phyloP scores from a whole-genome alignment of 2,888 invertebrate genomes.

The Cerastoderma edule region DNA sequence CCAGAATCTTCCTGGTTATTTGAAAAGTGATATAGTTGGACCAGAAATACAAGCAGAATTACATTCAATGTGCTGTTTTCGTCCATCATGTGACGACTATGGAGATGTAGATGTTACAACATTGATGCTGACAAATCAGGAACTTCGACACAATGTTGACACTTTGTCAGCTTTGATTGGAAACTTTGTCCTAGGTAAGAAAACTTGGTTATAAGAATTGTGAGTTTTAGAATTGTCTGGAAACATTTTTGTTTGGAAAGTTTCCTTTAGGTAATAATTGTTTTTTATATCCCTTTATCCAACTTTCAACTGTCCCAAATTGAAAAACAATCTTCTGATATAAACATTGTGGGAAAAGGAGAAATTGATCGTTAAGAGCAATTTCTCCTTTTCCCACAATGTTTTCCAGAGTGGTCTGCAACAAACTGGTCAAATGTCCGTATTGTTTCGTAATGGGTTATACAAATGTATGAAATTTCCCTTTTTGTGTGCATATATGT shows the following conservation, averaged over 20 bases:
- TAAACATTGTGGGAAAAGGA: constrained; percentile 9
- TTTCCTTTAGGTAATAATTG: too few relatives aligned
- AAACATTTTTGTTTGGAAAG: too few relatives aligned
- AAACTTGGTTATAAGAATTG: too few relatives aligned
- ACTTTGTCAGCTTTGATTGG: constrained; percentile 69
- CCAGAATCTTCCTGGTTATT: constrained; percentile 46
- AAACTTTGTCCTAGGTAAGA: constrained; percentile 72
- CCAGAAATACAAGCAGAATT: constrained; percentile 35
- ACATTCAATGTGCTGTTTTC: constrained; percentile 8
- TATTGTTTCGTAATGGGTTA: too few relatives aligned
- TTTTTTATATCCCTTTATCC: too few relatives aligned
- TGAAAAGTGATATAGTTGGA: constrained; percentile 15
- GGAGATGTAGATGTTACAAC: background rate
- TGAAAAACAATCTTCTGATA: too few relatives aligned
- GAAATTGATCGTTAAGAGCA: background rate
- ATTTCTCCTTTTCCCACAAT: constrained; percentile 5
- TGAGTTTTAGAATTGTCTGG: too few relatives aligned
- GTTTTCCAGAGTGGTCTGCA: too few relatives aligned
- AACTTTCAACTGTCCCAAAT: too few relatives aligned
- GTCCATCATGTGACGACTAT: background rate
- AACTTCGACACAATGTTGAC: constrained; percentile 63
- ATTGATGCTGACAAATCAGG: constrained; percentile 18
- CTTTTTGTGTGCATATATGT: too few relatives aligned
- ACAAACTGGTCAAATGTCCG: too few relatives aligned
- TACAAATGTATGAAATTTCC: too few relatives aligned